These are phyloP conservation scores for Thinocorus orbignyianus DNA, from an alignment of 2,113 vertebrate genomes.

Conservation along the genomic window DNA sequence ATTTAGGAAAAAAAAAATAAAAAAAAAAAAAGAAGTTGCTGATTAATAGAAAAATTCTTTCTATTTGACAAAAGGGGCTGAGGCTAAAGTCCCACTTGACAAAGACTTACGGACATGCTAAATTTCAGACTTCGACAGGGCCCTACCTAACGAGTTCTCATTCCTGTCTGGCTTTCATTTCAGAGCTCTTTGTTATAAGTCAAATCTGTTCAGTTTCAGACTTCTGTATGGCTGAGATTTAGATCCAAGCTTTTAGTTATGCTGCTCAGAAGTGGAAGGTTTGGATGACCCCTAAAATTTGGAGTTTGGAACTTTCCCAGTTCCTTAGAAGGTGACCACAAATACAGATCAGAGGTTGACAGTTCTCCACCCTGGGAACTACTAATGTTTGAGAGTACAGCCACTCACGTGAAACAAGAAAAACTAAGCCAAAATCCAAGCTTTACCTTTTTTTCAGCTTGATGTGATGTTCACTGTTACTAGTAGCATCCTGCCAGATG, in stretches of 20 bases:
- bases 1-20: not conserved
- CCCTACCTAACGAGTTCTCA: not conserved
- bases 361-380: not conserved
- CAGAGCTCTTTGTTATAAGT: not conserved
- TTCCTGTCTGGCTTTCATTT: not conserved
- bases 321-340: not conserved
- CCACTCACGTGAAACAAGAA: not conserved
- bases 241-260: not conserved
- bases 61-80: not conserved
- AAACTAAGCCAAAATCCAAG: not conserved
- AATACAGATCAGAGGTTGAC: not conserved
- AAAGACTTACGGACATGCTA: rapidly evolving
- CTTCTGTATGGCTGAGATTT: not conserved
- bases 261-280: not conserved
- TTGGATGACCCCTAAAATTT: not conserved
- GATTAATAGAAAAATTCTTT: not conserved
- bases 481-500: not conserved
- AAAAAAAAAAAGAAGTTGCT: not conserved
- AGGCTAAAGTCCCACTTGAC: not conserved
- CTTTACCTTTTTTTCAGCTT: rapidly evolving
- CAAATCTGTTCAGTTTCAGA: not conserved
- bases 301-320: not conserved
- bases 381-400: not conserved
- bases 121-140: not conserved
- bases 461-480: not conserved